Conservation (phyloP, 2,113 vertebrate species). For the Ifrita kowaldi region DNA sequence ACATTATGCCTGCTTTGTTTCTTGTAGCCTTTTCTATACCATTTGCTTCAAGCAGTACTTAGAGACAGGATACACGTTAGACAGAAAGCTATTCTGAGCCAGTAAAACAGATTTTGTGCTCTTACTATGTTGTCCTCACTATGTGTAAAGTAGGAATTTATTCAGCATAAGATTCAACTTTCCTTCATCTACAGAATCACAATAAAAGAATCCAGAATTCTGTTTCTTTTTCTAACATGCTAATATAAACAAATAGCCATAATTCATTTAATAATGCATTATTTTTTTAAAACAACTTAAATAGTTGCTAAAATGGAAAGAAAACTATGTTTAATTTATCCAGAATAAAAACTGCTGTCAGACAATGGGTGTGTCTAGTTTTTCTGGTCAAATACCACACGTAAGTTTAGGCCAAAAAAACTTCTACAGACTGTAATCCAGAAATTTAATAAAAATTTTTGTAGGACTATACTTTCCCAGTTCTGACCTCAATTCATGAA, state of each 20-base stretch:
- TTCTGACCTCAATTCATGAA: neutral
- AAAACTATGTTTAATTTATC: neutral
- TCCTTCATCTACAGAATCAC: neutral
- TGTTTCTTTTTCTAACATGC: neutral
- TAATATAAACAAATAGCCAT: neutral
- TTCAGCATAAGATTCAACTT: neutral
- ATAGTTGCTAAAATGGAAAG: neutral
- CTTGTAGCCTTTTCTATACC: neutral
- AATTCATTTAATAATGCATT: neutral
- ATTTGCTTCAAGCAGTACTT: neutral
- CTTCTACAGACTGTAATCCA: neutral
- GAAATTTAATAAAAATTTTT: neutral
- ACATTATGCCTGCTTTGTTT: neutral
- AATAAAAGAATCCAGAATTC: neutral
- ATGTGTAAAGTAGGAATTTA: neutral
- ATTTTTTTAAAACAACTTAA: neutral
- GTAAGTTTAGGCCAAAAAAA: neutral
- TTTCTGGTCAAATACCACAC: neutral
- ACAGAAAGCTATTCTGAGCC: slow-evolving; percentile 9
- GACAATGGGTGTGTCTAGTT: neutral
- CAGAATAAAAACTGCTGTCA: neutral
- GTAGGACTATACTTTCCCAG: neutral
- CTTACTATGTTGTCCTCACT: neutral
- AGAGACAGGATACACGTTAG: neutral
- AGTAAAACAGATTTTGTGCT: neutral